Base-by-base conservation (phyloP, 2,888 invertebrate genomes). In the Linnaemya tessellans region DNA sequence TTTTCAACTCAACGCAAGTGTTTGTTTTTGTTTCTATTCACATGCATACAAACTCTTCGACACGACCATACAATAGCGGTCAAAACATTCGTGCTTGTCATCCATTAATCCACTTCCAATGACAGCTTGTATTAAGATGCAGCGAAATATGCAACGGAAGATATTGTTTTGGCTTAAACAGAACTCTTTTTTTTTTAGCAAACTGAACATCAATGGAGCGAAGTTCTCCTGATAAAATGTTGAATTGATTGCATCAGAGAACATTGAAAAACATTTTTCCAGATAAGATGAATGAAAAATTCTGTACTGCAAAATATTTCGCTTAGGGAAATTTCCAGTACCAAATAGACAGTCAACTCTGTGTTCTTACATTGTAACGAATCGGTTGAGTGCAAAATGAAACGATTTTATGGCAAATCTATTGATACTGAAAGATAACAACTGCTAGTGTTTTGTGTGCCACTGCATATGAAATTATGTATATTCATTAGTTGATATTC, bases 1-100 rank as follows among this genome's bases (percentile, higher is more conserved):
- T 87, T 88, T 87, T 88, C 87, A 82, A 65, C 77, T 71, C 77
- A 73, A 68, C 75, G 25, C 43, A 77, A 80, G 67, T 73, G 77
- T 80, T 75, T 65, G 49, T 73, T 68, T 35, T 58, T 30, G 38
- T 67, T 60, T 74, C 41, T 49, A 74, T 68, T 49, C 25, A 4
- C 43, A 64, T 49, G 49, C 51, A 56, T 13, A 20, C 38, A 70
- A 20, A 35, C 15, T 22, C 15, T 22, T 10, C 18, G 9, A 35
- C 5, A 51, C 22, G 30, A 5, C 22, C 2, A 15, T 38, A 54
- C 68, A 68, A 43, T 64, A 25, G 15, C 15, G 64, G 41, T 43
- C 25, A 64, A 64, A 64, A 64, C 9, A 64, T 8, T 22, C 11
- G 13, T 22, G 22, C 3, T 22, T 38, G 18, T 41, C 1, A 2